Conservation (phyloP, 2,888 invertebrate genomes). For the Lypha dubia region DNA sequence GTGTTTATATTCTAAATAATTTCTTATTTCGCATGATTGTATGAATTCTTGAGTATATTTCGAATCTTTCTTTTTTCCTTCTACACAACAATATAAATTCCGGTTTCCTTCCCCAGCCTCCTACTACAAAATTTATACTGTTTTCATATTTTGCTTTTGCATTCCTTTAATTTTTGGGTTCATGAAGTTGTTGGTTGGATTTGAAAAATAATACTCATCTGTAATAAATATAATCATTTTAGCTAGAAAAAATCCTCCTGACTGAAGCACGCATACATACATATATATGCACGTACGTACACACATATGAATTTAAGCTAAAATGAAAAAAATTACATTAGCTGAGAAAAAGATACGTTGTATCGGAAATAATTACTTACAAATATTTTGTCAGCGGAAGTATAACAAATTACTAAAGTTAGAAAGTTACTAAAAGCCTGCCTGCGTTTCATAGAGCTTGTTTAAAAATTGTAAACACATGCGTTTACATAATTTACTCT, state of each 20-base stretch:
- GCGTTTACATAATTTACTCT: not conserved
- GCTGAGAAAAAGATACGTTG: slow-evolving; percentile 20
- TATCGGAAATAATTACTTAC: slow-evolving; percentile 70
- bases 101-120: slow-evolving; percentile 7
- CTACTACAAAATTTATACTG: not conserved
- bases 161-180: not conserved
- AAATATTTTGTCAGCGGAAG: slow-evolving; percentile 68
- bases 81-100: slow-evolving; percentile 24
- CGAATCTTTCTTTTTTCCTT: slow-evolving; percentile 22
- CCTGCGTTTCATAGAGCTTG: slow-evolving; percentile 18
- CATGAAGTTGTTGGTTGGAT: slow-evolving; percentile 2
- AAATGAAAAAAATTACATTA: not conserved
- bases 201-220: slow-evolving; percentile 22
- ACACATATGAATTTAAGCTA: not conserved
- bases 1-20: not conserved
- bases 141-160: too few species aligned
- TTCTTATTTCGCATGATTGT: slow-evolving; percentile 21
- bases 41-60: slow-evolving; percentile 22
- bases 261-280: too few species aligned
- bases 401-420: slow-evolving; percentile 65
- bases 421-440: slow-evolving; percentile 59
- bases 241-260: not conserved
- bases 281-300: too few species aligned
- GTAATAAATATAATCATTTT: not conserved
- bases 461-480: slow-evolving; percentile 1